These are phyloP conservation scores for Chitala chitala DNA, from an alignment of 2,113 vertebrate genomes.

Conservation along the genomic window DNA sequence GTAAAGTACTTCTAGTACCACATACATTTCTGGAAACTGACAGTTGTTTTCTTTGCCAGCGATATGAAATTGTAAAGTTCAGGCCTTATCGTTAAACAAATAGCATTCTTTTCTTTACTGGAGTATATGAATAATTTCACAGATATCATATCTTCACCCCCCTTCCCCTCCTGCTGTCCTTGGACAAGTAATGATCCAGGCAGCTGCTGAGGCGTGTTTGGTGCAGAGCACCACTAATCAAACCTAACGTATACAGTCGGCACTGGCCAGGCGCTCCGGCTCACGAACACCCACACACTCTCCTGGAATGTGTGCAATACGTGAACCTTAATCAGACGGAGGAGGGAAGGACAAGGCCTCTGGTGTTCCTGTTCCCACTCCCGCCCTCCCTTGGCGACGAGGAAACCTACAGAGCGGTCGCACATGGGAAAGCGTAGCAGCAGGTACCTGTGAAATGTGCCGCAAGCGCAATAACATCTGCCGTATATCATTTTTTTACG, in stretches of 20 bases:
- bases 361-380: no score
- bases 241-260: constrained; percentile 15
- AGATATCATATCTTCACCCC: constrained; percentile 18
- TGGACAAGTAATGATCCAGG: constrained; percentile 15
- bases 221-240: constrained; percentile 1
- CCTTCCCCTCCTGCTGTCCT: neutral
- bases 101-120: constrained; percentile 29
- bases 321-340: constrained; percentile 7
- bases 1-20: no score
- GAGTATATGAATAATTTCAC: constrained; percentile 25
- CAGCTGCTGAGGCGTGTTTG: neutral
- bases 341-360: neutral
- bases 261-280: constrained; percentile 5
- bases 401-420: no score
- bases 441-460: neutral
- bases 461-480: neutral
- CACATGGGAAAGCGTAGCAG: no score
- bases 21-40: neutral
- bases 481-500: neutral
- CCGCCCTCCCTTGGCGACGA: no score
- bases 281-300: constrained; percentile 10
- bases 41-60: neutral
- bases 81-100: constrained; percentile 36
- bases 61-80: constrained; percentile 21
- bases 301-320: neutral